phyloP scores from a whole-genome alignment of 2,113 vertebrate genomes.

The Otus sunia region DNA sequence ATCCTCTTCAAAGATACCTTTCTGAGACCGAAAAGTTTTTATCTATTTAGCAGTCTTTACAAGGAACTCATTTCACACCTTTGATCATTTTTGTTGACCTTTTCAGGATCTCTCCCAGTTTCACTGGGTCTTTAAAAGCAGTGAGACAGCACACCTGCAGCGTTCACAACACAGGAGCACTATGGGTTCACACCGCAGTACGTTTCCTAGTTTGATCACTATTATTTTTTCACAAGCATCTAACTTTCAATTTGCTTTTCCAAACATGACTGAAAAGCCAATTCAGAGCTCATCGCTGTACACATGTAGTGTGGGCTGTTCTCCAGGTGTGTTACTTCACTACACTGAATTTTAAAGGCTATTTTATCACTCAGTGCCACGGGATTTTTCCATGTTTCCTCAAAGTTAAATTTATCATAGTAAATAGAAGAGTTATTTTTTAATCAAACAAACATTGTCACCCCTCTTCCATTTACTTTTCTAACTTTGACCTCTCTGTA shows the following conservation, averaged over 20 bases:
- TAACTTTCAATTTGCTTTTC: not conserved
- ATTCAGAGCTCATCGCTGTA: not conserved
- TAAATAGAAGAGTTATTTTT: not conserved
- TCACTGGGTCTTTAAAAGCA: rapidly evolving
- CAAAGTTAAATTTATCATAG: not conserved
- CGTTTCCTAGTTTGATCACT: not conserved
- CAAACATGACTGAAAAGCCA: not conserved
- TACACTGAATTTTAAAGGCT: not conserved
- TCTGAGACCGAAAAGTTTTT: not conserved
- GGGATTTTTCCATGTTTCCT: not conserved
- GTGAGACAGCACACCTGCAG: not conserved
- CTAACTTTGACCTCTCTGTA: not conserved
- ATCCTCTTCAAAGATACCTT: not conserved
- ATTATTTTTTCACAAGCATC: not conserved
- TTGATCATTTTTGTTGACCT: not conserved
- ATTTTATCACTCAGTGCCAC: not conserved
- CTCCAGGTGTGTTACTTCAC: not conserved
- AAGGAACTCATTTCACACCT: not conserved
- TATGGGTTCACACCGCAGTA: not conserved
- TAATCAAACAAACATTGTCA: not conserved
- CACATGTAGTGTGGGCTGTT: not conserved
- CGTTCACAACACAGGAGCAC: not conserved
- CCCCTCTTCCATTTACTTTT: not conserved
- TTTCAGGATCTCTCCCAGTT: not conserved
- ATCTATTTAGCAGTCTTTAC: not conserved